phyloP scores from a whole-genome alignment of 2,797 vertebrate species.

The Dendrocincla tyrannina region DNA sequence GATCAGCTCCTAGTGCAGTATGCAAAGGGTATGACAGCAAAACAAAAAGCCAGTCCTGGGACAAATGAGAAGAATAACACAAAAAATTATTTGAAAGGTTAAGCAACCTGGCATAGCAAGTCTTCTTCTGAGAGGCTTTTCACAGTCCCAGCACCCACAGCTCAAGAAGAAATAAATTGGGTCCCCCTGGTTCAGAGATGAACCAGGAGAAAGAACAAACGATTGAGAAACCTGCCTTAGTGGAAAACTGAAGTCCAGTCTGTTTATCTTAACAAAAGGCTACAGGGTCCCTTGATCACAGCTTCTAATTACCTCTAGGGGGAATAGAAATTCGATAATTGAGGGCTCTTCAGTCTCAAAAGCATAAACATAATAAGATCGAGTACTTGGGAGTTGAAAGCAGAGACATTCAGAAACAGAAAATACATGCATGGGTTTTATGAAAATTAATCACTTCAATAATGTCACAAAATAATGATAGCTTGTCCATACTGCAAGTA shows the following conservation, averaged over 20 bases:
- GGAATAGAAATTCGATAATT: background rate
- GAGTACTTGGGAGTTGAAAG: background rate
- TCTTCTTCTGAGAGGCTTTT: background rate
- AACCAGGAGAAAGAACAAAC: background rate
- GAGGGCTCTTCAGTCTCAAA: constrained; percentile 1
- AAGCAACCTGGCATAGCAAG: background rate
- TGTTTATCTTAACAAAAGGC: background rate
- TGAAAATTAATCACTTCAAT: background rate
- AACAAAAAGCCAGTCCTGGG: background rate
- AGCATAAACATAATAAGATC: background rate
- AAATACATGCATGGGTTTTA: background rate
- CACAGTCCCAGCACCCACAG: background rate
- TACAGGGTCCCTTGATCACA: background rate
- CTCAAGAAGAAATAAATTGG: background rate
- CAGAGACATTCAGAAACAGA: background rate
- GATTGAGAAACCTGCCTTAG: background rate
- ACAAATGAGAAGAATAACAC: background rate
- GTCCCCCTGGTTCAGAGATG: background rate
- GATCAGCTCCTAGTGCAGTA: background rate
- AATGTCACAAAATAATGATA: background rate
- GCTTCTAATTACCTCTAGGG: background rate
- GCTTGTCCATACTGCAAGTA: background rate
- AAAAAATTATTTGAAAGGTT: background rate
- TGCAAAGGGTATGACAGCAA: background rate
- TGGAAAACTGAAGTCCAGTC: background rate